Evolutionary conservation across 2,888 invertebrate species (phyloP), one percentile per base, ranked within the genome.

Genomic region (Apamea crenata): DNA sequence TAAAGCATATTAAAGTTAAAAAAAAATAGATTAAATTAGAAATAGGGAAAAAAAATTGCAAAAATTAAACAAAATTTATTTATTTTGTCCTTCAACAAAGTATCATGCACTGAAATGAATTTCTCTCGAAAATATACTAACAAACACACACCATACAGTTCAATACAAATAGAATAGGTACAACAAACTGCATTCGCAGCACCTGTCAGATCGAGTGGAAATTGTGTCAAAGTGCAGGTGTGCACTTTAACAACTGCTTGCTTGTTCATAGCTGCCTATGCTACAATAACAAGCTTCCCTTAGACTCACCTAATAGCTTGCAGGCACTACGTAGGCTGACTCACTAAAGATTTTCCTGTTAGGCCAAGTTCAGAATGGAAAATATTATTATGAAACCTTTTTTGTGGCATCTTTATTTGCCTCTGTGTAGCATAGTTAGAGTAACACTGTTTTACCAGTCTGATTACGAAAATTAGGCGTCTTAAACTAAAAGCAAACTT

Each of bases 181-280:
- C n/a, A 59, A 66, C 50, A 78, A 74, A 75, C 47, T 29, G 47
- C 63, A 40, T 74, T 73, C 7, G 5, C 47, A 32, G 65, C 59
- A 59, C 18, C 16, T 66, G 44, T 40, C 18, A 53, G 67, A 56
- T 66, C 59, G 4, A 66, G 44, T 69, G 36, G 47, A 72, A 79
- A 72, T 72, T 72, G 74, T 56, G 63, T 61, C 69, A 82, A 77
- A 77, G 29, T 82, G 74, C 82, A 82, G 77, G 53, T 79, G 65
- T 78, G 80, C 72, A 76, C 68, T 78, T 40, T 77, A 74, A 79
- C 50, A 36, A 61, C 65, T 61, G 10, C 29, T 72, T 68, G 47
- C 47, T 32, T 59, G 59, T 56, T 78, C 70, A 47, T 77, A 78
- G 68, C 71, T 71, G 40, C 40, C 12, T 56, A 14, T 40, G 59